Evolutionary conservation across 1,140 invertebrate genomes (phyloP).

Genomic region (Diabrotica undecimpunctata): DNA sequence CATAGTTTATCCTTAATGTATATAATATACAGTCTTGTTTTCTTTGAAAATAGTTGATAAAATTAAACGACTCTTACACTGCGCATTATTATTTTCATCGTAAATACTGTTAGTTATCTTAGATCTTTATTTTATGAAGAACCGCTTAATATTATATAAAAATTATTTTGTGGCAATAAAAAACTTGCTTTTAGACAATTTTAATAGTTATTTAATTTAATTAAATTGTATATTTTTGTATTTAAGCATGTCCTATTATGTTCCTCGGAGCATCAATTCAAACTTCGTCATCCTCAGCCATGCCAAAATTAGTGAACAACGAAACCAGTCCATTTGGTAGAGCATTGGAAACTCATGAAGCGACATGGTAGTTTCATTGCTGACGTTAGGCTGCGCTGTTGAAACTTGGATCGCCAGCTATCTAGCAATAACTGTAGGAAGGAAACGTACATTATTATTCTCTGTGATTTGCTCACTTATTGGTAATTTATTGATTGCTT

Average conservation of each 20-base stretch:
- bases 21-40: too few species aligned
- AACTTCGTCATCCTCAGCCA: slow-evolving; percentile 70
- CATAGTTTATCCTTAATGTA: too few species aligned
- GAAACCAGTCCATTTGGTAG: slow-evolving; percentile 39
- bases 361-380: slow-evolving; percentile 75
- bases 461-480: slow-evolving; percentile 39
- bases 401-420: slow-evolving; percentile 41
- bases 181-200: too few species aligned
- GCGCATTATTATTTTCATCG: too few species aligned
- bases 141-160: too few species aligned
- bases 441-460: slow-evolving; percentile 50
- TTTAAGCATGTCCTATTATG: slow-evolving; percentile 61
- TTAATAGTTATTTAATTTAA: too few species aligned
- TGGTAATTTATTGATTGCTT: slow-evolving; percentile 20
- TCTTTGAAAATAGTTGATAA: too few species aligned
- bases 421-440: slow-evolving; percentile 47
- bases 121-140: too few species aligned
- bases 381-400: slow-evolving; percentile 71
- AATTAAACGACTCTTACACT: too few species aligned
- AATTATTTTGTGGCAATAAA: too few species aligned
- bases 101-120: too few species aligned
- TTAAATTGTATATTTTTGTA: slow-evolving; percentile 1
- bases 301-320: slow-evolving; percentile 51
- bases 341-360: slow-evolving; percentile 50
- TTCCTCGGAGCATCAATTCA: slow-evolving; percentile 60